Conservation (phyloP, 2,888 invertebrate species). For the Cryptus armator region DNA sequence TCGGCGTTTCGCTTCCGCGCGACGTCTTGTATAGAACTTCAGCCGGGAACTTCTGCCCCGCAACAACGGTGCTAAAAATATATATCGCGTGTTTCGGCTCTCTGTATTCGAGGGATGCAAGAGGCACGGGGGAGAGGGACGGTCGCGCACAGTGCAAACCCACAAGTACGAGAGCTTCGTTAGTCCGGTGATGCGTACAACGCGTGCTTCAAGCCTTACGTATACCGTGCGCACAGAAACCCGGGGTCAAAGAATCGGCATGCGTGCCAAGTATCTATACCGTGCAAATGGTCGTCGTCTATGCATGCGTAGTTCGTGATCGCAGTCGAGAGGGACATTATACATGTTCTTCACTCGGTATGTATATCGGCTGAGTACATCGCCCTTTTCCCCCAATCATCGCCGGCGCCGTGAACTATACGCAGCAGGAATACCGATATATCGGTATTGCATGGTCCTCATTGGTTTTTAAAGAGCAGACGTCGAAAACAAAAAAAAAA, state of each 20-base stretch:
- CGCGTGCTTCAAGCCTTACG: slow-evolving; percentile 46
- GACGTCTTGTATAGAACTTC: slow-evolving; percentile 31
- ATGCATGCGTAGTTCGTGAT: slow-evolving; percentile 40
- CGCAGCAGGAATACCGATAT: slow-evolving; percentile 65
- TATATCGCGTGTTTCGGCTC: slow-evolving; percentile 47
- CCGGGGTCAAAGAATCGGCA: slow-evolving; percentile 70
- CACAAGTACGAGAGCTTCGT: slow-evolving; percentile 20
- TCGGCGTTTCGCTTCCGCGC: slow-evolving; percentile 6
- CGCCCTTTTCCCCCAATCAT: neutral
- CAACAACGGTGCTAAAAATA: slow-evolving; percentile 60
- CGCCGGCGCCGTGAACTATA: neutral
- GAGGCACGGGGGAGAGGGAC: neutral
- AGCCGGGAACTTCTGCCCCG: slow-evolving; percentile 3
- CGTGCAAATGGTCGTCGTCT: slow-evolving; percentile 48
- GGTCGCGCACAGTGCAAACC: neutral
- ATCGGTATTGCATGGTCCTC: slow-evolving; percentile 59
- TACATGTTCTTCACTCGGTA: neutral
- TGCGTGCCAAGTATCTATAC: slow-evolving; percentile 67
- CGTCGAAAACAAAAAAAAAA: neutral
- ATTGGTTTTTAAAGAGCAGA: slow-evolving; percentile 56
- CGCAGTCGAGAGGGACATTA: neutral
- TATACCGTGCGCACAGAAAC: slow-evolving; percentile 29
- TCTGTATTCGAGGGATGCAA: slow-evolving; percentile 44
- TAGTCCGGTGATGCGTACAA: slow-evolving; percentile 40
- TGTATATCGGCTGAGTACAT: neutral